phyloP scores from a whole-genome alignment of 2,113 vertebrate species.

The Vulpes vulpes region DNA sequence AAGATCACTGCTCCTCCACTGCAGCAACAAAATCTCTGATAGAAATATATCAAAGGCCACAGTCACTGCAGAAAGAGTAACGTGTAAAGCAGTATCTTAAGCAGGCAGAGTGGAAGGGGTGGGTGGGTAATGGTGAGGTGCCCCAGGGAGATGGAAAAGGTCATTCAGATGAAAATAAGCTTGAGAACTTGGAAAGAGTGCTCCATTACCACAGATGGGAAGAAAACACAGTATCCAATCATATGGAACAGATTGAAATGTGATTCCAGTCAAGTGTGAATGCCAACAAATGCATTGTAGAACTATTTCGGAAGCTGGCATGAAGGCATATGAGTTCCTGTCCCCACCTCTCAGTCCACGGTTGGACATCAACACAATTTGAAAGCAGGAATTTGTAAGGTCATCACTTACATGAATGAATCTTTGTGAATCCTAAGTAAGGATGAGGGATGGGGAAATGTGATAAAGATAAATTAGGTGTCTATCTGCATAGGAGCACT shows the following conservation, averaged over 20 bases:
- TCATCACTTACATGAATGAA: slow-evolving; percentile 41
- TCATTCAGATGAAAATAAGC: slow-evolving; percentile 85
- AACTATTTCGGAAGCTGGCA: slow-evolving; percentile 75
- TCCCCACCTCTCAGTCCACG: not conserved
- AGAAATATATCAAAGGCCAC: slow-evolving; percentile 70
- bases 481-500: slow-evolving; percentile 35
- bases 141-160: slow-evolving; percentile 82
- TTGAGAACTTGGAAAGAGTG: slow-evolving; percentile 79
- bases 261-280: slow-evolving; percentile 78
- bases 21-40: slow-evolving; percentile 59
- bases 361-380: slow-evolving; percentile 1
- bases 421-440: slow-evolving; percentile 12
- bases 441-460: slow-evolving; percentile 13
- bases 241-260: slow-evolving; percentile 79
- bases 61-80: not conserved
- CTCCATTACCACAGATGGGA: slow-evolving; percentile 78
- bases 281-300: slow-evolving; percentile 72
- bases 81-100: slow-evolving; percentile 50
- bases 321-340: slow-evolving; percentile 52
- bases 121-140: slow-evolving; percentile 70
- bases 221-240: slow-evolving; percentile 82
- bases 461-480: not conserved
- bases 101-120: slow-evolving; percentile 58
- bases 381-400: slow-evolving; percentile 67
- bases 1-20: slow-evolving; percentile 70